A percentile compares a stretch with the other conserved stretches of the same genome.
phyloP scores from a whole-genome alignment of 2,888 invertebrate species.

The Malachius bipustulatus region DNA sequence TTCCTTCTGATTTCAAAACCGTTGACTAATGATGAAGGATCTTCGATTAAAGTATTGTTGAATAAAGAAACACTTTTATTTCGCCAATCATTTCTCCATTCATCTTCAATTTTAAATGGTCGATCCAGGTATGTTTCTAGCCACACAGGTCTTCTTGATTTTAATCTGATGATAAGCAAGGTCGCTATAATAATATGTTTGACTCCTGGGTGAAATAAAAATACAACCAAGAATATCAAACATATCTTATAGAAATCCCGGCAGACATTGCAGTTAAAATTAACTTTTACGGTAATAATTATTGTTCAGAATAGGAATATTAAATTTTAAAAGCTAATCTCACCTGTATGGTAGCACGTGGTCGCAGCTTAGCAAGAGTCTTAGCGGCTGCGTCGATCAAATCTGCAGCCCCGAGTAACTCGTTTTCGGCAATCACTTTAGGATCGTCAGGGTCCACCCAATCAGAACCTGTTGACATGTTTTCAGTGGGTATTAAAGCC shows the following conservation, averaged over 20 bases:
- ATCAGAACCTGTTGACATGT: slow-evolving; percentile 59
- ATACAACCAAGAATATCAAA: slow-evolving; percentile 99
- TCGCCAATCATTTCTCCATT: no score
- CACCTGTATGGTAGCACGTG: slow-evolving; percentile 72
- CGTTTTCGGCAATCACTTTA: slow-evolving; percentile 95
- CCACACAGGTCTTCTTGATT: no score
- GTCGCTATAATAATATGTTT: slow-evolving; percentile 95
- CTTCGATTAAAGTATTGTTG: no score
- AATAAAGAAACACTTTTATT: no score
- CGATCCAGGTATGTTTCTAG: no score
- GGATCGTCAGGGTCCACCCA: slow-evolving; percentile 97
- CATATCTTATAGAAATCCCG: slow-evolving; percentile 97
- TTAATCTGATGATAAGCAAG: no score
- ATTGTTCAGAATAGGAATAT: no score
- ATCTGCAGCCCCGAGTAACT: slow-evolving; percentile 90
- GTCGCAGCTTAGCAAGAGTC: slow-evolving; percentile 82
- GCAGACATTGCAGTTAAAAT: no score
- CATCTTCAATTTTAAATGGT: no score
- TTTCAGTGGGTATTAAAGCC: slow-evolving; percentile 5
- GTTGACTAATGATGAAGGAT: no score
- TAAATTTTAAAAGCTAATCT: slow-evolving; percentile 19
- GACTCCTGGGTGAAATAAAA: slow-evolving; percentile 89
- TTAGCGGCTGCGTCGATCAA: slow-evolving; percentile 97
- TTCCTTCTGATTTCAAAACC: no score
- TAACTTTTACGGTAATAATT: no score